These are phyloP conservation scores for Rhabdomys dilectus DNA, from an alignment of 2,113 vertebrate species.

Conservation along the genomic window DNA sequence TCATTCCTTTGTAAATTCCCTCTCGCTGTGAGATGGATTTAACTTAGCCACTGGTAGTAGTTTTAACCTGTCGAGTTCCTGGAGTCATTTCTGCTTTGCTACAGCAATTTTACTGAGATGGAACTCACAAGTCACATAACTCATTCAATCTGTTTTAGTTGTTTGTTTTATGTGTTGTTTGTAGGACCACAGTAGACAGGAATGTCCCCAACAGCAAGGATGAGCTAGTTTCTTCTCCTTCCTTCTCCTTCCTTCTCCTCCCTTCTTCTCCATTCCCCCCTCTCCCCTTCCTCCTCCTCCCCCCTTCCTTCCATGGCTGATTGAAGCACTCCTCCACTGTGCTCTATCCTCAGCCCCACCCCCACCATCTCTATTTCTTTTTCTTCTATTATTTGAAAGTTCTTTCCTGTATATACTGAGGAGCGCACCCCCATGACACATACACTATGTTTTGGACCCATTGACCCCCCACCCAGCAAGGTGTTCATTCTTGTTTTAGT, in stretches of 20 bases:
- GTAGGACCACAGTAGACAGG: background rate
- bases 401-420: background rate
- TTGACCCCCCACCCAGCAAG: background rate
- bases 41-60: background rate
- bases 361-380: background rate
- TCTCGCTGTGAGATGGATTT: background rate
- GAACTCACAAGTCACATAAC: background rate
- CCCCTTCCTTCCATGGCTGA: background rate
- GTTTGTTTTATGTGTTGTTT: background rate
- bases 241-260: background rate
- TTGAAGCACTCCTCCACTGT: background rate
- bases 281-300: no score
- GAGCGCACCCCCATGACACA: background rate
- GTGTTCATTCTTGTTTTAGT: background rate
- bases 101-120: background rate
- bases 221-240: background rate
- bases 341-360: background rate
- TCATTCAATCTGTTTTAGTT: background rate
- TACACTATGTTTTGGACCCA: background rate
- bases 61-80: background rate
- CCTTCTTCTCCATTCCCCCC: rapidly evolving
- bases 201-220: background rate
- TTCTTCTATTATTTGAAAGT: background rate
- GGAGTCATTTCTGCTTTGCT: background rate
- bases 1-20: background rate